phyloP scores from a whole-genome alignment of 2,888 invertebrate genomes.

The Apamea crenata region DNA sequence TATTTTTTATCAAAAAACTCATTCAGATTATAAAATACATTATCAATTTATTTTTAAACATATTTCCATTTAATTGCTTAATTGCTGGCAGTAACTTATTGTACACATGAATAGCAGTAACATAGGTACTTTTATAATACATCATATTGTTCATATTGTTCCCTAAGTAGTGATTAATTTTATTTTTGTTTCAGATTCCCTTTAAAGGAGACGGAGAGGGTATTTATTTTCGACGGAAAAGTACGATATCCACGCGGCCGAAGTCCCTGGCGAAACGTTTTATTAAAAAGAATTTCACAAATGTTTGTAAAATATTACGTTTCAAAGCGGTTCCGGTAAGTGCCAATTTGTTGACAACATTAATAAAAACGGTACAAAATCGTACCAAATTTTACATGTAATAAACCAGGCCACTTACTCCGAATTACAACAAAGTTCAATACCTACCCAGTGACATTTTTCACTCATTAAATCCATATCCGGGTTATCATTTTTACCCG shows the following conservation, averaged over 20 bases:
- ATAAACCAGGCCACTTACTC: neutral
- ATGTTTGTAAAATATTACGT: neutral
- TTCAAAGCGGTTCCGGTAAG: neutral
- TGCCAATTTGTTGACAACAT: neutral
- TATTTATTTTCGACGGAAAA: neutral
- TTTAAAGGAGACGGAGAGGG: neutral
- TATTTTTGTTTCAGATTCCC: neutral
- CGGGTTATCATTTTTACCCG: conserved; percentile 33
- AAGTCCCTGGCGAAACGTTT: neutral
- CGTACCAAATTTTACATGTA: too few relatives aligned
- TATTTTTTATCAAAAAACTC: too few relatives aligned
- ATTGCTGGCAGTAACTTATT: too few relatives aligned
- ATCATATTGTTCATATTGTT: too few relatives aligned
- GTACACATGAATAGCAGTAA: too few relatives aligned
- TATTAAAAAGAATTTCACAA: too few relatives aligned
- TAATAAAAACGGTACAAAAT: neutral
- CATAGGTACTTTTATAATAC: too few relatives aligned
- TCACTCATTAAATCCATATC: conserved; percentile 21
- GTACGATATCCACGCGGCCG: too few relatives aligned
- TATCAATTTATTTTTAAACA: too few relatives aligned
- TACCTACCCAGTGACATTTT: neutral
- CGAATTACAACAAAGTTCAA: neutral
- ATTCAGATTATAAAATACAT: too few relatives aligned
- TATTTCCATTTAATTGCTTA: too few relatives aligned
- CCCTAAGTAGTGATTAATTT: neutral